These are phyloP conservation scores for Sarcophaga peregrina DNA, from an alignment of 1,140 invertebrate genomes.

Conservation along the genomic window DNA sequence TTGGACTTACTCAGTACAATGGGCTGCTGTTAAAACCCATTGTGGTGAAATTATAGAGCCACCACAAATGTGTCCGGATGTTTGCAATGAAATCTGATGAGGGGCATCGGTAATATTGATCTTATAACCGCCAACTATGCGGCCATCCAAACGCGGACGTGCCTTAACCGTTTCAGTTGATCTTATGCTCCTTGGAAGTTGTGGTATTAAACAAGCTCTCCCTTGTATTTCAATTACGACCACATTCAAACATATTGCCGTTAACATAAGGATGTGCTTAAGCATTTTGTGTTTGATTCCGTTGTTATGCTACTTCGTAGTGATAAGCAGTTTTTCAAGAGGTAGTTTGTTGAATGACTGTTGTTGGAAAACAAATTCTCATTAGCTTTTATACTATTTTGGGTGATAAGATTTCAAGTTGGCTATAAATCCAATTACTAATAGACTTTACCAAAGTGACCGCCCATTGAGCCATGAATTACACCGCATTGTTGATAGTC, in stretches of 20 bases:
- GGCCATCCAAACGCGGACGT: conserved; percentile 59
- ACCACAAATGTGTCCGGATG: conserved; percentile 71
- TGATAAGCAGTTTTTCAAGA: neutral
- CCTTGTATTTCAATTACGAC: neutral
- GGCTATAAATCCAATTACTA: neutral
- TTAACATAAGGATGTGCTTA: neutral
- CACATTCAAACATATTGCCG: neutral
- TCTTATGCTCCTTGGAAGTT: neutral
- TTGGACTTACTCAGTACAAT: conserved; percentile 68
- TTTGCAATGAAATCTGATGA: conserved; percentile 68
- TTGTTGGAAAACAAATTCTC: neutral
- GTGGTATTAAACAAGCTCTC: conserved; percentile 55
- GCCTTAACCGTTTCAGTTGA: neutral
- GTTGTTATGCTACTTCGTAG: neutral
- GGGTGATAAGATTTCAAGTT: neutral
- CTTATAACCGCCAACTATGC: conserved; percentile 68
- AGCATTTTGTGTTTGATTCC: neutral
- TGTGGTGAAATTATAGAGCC: conserved; percentile 73
- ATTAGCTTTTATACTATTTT: conserved; percentile 19
- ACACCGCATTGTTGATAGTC: neutral
- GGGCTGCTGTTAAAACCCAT: conserved; percentile 70
- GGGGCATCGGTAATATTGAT: conserved; percentile 67
- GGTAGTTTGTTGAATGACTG: neutral
- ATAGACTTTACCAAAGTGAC: neutral
- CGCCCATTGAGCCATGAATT: conserved; percentile 6